Evolutionary conservation across 1,140 invertebrate genomes (phyloP), one percentile per base, ranked within the genome.

Genomic region (Pogonus chalceus): DNA sequence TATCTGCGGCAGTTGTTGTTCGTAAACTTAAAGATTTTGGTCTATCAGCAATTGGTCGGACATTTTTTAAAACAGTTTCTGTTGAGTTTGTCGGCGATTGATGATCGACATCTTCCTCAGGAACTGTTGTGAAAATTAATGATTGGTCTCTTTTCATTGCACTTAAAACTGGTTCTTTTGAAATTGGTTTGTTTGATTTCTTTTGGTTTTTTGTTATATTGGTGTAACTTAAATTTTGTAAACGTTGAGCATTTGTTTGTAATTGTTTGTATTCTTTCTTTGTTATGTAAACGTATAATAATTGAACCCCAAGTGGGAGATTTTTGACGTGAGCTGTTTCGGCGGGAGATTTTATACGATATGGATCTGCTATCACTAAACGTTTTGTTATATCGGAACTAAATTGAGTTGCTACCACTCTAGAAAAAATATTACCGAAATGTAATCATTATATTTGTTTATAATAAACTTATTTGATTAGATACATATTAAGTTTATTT

Each of bases 331-430:
- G 58, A 39, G 87, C 69, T 48, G 67, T 74, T 63, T 88, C 84
- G 2, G 85, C 86, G 1, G 86, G 83, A 14, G 82, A 80, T 70
- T 88, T 88, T 63, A 90, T 84, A 61, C 84, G 74, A 61, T 85
- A 86, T 2, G 88, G 88, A 75, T 90, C 87, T 24, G 85, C 85
- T 23, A 90, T 78, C 20, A 87, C 81, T 2, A 92, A 66, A 62
- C 80, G 79, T 60, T 89, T 89, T 1, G 87, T 88, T 52, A 88
- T 69, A 56, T 80, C 77, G 52, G 84, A 75, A 59, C 77, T 80
- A 12, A 91, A 70, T 63, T 90, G 87, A 0, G 87, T 85, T 16
- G 83, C 81, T 51, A 92, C 80, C 58, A 90, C 83, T 71, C 87
- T 90, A 62, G 56, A 76, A 76, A 61, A 65, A 60, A 62, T 43